Base-by-base conservation (phyloP, 1,140 invertebrate species). In the Grapholita molesta region DNA sequence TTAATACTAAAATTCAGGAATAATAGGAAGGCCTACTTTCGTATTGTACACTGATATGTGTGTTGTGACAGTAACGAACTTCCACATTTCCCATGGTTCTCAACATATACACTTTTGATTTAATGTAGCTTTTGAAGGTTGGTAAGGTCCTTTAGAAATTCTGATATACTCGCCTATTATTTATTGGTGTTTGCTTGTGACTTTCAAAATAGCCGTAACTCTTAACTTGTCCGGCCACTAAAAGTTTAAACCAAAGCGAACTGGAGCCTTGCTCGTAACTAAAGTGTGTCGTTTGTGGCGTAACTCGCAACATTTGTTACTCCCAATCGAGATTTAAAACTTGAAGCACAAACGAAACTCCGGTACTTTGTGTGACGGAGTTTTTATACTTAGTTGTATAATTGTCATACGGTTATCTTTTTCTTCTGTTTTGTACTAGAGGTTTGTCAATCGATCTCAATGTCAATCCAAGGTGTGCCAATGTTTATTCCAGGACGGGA, bases 221-320 rank as follows among this genome's bases (percentile, higher is more conserved):
- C 53, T n/a, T n/a, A 28, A 18, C 55, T 61, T 28, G 55, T 30
- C 3, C 28, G n/a, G 15, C 53, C 21, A 28, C 55, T 61, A 15
- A 61, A 61, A 61, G 55, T 61, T 61, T n/a, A 7, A 61, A 61
- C 24, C 55, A 61, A 61, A 8, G 6, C 55, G 21, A 30, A 61
- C n/a, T 61, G n/a, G 15, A 52, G 48, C 64, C 18, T 66, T 66
- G 72, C 72, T 76, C 70, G 70, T 72, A 74, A 72, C 67, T 66
- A 70, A 76, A 79, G 70, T 77, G 75, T 80, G 77, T 79, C 76
- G 77, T 72, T 57, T 68, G 82, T 74, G 70, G 67, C 42, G 55
- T 73, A 83, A 85, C 77, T 83, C 78, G 68, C 28, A 67, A 69
- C 78, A 82, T 82, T 85, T 83, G 82, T 85, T 79, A 82, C 77